phyloP scores from a whole-genome alignment of 2,797 vertebrate species.

The Fratercula arctica region DNA sequence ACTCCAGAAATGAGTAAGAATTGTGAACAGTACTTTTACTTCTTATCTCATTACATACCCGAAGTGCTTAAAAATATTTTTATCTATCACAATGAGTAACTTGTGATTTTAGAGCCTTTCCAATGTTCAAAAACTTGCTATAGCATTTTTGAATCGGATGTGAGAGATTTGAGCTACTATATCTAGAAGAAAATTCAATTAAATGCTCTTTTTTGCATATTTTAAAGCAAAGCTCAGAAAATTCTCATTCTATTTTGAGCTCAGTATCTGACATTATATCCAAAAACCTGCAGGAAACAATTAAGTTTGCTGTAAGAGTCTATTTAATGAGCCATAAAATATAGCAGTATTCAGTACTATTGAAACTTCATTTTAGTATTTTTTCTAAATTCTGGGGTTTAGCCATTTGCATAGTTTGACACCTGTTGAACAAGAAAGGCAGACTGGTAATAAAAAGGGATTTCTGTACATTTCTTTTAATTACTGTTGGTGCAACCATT shows the following conservation, averaged over 20 bases:
- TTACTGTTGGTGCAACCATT: neutral
- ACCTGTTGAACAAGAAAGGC: neutral
- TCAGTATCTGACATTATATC: neutral
- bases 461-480: slow-evolving; percentile 15
- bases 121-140: neutral
- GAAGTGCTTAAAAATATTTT: neutral
- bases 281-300: slow-evolving; percentile 38
- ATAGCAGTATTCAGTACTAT: slow-evolving; percentile 7
- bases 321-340: slow-evolving; percentile 42
- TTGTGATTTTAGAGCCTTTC: neutral
- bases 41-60: neutral
- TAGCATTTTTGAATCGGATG: neutral
- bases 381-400: neutral
- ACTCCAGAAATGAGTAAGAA: neutral
- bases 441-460: neutral
- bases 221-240: slow-evolving; percentile 7
- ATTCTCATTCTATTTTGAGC: neutral
- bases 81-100: neutral
- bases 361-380: slow-evolving; percentile 17
- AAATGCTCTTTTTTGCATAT: neutral
- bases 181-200: neutral
- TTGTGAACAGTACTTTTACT: neutral
- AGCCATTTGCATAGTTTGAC: neutral
- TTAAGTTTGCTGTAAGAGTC: neutral
- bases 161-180: neutral